Evolutionary conservation across 1,140 invertebrate genomes (phyloP).

Genomic region (Sycobia sp.): DNA sequence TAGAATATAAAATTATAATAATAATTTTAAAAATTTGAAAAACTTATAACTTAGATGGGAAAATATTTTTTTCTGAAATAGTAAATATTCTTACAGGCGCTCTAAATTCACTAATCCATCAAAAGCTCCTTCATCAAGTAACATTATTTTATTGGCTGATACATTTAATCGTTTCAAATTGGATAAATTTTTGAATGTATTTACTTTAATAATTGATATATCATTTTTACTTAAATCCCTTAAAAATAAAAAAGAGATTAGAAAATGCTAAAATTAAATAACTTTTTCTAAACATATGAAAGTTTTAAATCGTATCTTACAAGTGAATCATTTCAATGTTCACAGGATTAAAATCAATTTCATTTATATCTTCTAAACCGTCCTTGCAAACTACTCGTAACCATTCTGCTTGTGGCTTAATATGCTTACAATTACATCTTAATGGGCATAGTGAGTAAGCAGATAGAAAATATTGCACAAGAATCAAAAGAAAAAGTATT

Average conservation of each 20-base stretch:
- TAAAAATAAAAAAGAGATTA: slow-evolving; percentile 43
- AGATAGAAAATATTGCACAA: slow-evolving; percentile 43
- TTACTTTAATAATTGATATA: slow-evolving; percentile 73
- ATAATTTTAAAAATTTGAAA: neutral
- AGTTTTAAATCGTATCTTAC: slow-evolving; percentile 41
- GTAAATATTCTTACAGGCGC: slow-evolving; percentile 60
- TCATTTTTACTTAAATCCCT: slow-evolving; percentile 80
- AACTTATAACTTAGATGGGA: neutral
- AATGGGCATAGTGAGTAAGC: slow-evolving; percentile 46
- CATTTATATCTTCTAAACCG: slow-evolving; percentile 49
- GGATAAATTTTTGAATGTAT: slow-evolving; percentile 74
- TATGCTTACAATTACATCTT: slow-evolving; percentile 51
- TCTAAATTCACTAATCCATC: slow-evolving; percentile 69
- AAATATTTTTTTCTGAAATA: slow-evolving; percentile 6
- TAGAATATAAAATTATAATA: neutral
- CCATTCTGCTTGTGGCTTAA: slow-evolving; percentile 55
- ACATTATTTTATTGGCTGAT: slow-evolving; percentile 69
- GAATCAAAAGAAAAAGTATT: slow-evolving; percentile 43
- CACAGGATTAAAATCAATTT: slow-evolving; percentile 50
- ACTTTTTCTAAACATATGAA: slow-evolving; percentile 9
- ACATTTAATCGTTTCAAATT: slow-evolving; percentile 72
- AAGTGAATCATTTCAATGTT: slow-evolving; percentile 54
- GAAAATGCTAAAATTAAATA: neutral
- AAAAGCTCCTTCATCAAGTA: slow-evolving; percentile 69
- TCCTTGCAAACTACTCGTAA: slow-evolving; percentile 53